Evolutionary conservation across 2,797 vertebrate species (phyloP), one percentile per base, ranked within the genome.

Genomic region (Pteronotus mesoamericanus): DNA sequence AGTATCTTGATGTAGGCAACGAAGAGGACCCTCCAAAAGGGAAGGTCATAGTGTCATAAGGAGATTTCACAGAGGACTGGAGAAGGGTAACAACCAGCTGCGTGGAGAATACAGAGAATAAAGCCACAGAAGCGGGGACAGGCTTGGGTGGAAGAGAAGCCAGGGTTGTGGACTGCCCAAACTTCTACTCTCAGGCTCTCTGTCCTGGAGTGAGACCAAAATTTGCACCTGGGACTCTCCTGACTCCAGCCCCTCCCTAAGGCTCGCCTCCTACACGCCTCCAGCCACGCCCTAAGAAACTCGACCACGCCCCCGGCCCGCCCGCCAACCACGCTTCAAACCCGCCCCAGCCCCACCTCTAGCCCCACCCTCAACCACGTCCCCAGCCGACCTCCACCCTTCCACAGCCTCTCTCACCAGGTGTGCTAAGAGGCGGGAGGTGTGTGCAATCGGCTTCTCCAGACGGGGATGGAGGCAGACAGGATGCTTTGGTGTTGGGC

Each of bases 1-100:
- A 4, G 51, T 9, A n/a, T 22, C 77, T 29, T 0, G 2, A 1
- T 0, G 18, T 2, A 55, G 51, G 16, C 24, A 3, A 2, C 0
- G 16, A 29, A 69, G 22, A 10, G 19, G 21, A n/a, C 5, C 16
- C 4, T 68, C 34, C 48, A 12, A 22, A 10, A 24, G 57, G 26
- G 14, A 39, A 69, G 53, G 8, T 19, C n/a, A 1, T 5, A 9
- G 9, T 3, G 26, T 19, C 9, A 0, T 6, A 15, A 15, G 6
- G 44, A 48, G 57, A n/a, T 10, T 22, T 59, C 32, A 1, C 3
- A 7, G 71, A 68, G 59, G 22, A 11, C 80, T 6, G 26, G 9
- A 57, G 79, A 15, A 26, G 24, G 80, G 74, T 19, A 16, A 26
- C 55, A 12, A 9, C 6, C 14, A 4, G 69, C 19, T 21, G 53